Conservation (phyloP, 2,797 vertebrate species). For the Gobionotothen gibberifrons region DNA sequence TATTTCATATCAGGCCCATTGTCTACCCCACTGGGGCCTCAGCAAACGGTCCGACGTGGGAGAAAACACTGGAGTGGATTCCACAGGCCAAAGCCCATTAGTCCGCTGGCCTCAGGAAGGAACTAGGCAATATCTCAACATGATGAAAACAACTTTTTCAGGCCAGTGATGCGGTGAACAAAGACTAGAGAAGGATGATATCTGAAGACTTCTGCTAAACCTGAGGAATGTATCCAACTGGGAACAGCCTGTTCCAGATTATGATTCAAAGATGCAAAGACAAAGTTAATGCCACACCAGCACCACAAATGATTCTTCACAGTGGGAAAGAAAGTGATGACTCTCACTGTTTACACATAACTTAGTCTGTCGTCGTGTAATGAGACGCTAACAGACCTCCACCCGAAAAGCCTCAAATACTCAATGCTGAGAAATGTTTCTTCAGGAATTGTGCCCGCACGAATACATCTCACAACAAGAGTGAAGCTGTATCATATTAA, state of each 20-base stretch:
- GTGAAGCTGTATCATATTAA: slow-evolving; percentile 18
- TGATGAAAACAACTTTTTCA: slow-evolving; percentile 71
- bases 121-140: slow-evolving; percentile 76
- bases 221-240: slow-evolving; percentile 69
- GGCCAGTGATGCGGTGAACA: slow-evolving; percentile 53
- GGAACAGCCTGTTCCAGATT: slow-evolving; percentile 64
- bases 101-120: slow-evolving; percentile 68
- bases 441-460: slow-evolving; percentile 55
- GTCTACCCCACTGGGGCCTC: slow-evolving; percentile 70
- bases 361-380: slow-evolving; percentile 39
- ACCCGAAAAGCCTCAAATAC: slow-evolving; percentile 51
- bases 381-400: slow-evolving; percentile 29
- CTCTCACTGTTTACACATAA: slow-evolving; percentile 50
- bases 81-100: slow-evolving; percentile 72
- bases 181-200: slow-evolving; percentile 61
- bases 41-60: slow-evolving; percentile 66
- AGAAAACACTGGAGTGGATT: slow-evolving; percentile 66
- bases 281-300: slow-evolving; percentile 50
- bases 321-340: slow-evolving; percentile 34
- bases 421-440: slow-evolving; percentile 48
- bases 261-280: slow-evolving; percentile 54
- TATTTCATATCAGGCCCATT: slow-evolving; percentile 76
- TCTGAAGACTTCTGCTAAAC: slow-evolving; percentile 64
- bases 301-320: slow-evolving; percentile 34
- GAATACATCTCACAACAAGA: slow-evolving; percentile 43